A percentile compares a stretch with the other conserved stretches of the same genome.
phyloP scores from a whole-genome alignment of 2,888 invertebrate genomes.

The Coleophora deauratella region DNA sequence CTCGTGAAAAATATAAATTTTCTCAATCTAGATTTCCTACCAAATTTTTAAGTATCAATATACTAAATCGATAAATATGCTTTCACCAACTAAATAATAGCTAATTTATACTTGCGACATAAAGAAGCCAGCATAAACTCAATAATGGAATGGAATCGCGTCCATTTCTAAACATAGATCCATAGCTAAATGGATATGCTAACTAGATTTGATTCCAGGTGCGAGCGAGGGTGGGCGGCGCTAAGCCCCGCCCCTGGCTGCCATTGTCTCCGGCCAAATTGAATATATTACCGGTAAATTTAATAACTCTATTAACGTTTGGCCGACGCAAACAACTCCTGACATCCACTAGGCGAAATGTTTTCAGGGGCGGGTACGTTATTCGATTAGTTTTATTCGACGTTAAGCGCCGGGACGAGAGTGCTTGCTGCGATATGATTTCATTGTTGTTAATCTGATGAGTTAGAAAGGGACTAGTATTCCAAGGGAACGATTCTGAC shows the following conservation, averaged over 20 bases:
- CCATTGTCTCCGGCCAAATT: slow-evolving; percentile 63
- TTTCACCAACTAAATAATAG: too few relatives aligned
- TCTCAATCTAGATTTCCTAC: neutral
- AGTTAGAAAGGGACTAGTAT: too few relatives aligned
- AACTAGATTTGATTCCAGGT: slow-evolving; percentile 14
- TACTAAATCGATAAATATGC: too few relatives aligned
- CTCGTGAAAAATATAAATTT: neutral
- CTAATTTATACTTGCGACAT: neutral
- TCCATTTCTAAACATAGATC: too few relatives aligned
- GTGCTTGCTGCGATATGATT: slow-evolving; percentile 20
- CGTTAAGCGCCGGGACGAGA: slow-evolving; percentile 34
- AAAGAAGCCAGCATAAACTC: neutral
- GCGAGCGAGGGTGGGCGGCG: slow-evolving; percentile 53
- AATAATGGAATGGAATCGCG: too few relatives aligned
- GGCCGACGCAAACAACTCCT: slow-evolving; percentile 59
- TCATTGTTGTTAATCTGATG: slow-evolving; percentile 9
- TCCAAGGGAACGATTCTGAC: too few relatives aligned
- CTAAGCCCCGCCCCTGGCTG: slow-evolving; percentile 35
- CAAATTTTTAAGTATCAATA: too few relatives aligned
- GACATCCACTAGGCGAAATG: slow-evolving; percentile 52
- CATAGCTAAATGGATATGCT: neutral
- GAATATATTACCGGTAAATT: slow-evolving; percentile 71
- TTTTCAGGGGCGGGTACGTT: slow-evolving; percentile 46
- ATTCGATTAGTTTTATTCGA: slow-evolving; percentile 53
- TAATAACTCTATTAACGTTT: slow-evolving; percentile 67